Evolutionary conservation across 2,888 invertebrate species (phyloP).

Genomic region (Fissipunctia ypsillon): DNA sequence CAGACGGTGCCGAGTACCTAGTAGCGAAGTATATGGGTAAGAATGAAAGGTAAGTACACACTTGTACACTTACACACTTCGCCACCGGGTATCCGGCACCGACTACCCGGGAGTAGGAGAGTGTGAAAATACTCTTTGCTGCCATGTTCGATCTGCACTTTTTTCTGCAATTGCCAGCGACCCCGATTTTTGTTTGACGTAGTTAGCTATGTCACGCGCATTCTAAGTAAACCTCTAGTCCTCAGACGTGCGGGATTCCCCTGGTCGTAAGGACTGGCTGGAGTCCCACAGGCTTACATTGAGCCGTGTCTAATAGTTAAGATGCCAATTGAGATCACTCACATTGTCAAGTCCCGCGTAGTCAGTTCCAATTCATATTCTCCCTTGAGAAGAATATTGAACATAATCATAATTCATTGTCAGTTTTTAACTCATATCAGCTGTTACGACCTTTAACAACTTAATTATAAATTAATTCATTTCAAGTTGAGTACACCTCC

Average conservation of each 20-base stretch:
- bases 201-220: conserved; percentile 42
- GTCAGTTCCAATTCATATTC: conserved; percentile 28
- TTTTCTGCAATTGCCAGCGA: conserved; percentile 8
- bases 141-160: too few relatives aligned
- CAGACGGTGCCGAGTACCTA: not conserved
- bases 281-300: conserved; percentile 18
- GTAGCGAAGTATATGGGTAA: not conserved
- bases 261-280: conserved; percentile 7
- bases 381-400: conserved; percentile 11
- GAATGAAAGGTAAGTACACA: not conserved
- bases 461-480: conserved; percentile 64
- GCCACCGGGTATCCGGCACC: too few relatives aligned
- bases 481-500: conserved; percentile 51
- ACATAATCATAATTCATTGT: conserved; percentile 37
- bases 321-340: conserved; percentile 38
- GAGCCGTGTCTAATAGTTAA: conserved; percentile 34
- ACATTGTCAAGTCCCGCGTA: conserved; percentile 45
- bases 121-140: not conserved
- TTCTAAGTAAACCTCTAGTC: conserved; percentile 42
- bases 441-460: conserved; percentile 67
- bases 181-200: not conserved
- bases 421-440: conserved; percentile 52
- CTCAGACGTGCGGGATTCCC: not conserved
- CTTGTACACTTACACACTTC: not conserved
- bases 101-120: too few relatives aligned